phyloP scores from a whole-genome alignment of 2,113 vertebrate species.

The Astatoreochromis straeleni region DNA sequence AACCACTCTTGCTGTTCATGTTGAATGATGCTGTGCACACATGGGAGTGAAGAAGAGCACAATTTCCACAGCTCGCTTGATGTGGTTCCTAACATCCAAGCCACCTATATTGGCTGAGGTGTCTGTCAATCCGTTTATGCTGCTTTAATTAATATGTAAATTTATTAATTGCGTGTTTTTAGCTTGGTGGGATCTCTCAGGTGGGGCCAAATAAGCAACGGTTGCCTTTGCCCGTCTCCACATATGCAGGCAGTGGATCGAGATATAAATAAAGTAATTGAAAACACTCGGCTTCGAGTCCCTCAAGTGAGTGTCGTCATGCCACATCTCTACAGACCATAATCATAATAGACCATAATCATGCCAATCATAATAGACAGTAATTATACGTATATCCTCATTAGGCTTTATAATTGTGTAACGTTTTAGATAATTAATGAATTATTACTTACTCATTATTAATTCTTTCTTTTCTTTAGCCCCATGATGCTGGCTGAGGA shows the following conservation, averaged over 20 bases:
- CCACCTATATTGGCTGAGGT: slow-evolving; percentile 11
- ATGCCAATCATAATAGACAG: slow-evolving; percentile 16
- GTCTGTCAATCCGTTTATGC: slow-evolving; percentile 32
- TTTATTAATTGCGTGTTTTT: slow-evolving; percentile 27
- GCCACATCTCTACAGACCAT: background rate
- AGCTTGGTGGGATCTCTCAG: slow-evolving; percentile 31
- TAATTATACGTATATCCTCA: slow-evolving; percentile 25
- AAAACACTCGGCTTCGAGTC: background rate
- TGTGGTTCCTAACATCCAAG: slow-evolving; percentile 22
- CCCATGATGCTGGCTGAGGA: background rate
- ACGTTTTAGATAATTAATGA: slow-evolving; percentile 8
- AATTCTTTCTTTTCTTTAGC: background rate
- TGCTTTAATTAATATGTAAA: slow-evolving; percentile 63
- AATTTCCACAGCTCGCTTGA: slow-evolving; percentile 9
- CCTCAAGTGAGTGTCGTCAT: background rate
- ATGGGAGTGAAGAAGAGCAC: background rate
- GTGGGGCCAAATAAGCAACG: slow-evolving; percentile 22
- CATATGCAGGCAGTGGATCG: background rate
- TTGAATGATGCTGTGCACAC: background rate
- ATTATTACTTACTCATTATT: slow-evolving; percentile 10
- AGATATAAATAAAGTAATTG: slow-evolving; percentile 34
- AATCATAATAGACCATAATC: slow-evolving; percentile 29
- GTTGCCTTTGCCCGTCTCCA: slow-evolving; percentile 10
- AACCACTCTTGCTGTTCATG: background rate
- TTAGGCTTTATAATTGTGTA: slow-evolving; percentile 26